phyloP scores from a whole-genome alignment of 53 echinoderm and acorn worm genomes.

The Zoroaster sp. region DNA sequence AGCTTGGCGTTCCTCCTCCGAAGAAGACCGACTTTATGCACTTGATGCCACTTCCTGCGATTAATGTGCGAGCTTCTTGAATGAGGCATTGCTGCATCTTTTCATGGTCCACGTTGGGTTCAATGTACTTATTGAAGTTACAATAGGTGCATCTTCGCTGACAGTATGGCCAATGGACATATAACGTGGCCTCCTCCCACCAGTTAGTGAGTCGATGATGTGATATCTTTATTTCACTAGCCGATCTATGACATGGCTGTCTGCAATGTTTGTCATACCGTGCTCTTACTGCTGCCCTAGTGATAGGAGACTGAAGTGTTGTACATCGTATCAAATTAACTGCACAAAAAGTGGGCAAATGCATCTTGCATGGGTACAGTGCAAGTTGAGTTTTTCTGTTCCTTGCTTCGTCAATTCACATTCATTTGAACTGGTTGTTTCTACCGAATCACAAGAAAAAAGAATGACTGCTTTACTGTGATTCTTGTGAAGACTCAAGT shows the following conservation, averaged over 20 bases:
- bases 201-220: background rate
- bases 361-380: background rate
- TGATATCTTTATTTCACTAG: background rate
- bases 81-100: constrained; percentile 75
- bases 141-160: constrained; percentile 92
- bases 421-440: too few species aligned
- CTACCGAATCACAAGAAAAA: too few species aligned
- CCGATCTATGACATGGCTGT: background rate
- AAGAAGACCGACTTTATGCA: constrained; percentile 85
- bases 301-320: background rate
- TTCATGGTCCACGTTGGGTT: constrained; percentile 62
- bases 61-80: constrained; percentile 65
- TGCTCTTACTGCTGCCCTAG: background rate
- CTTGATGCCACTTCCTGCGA: constrained; percentile 68
- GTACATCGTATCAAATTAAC: background rate
- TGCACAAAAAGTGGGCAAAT: background rate
- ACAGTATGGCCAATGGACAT: constrained; percentile 97
- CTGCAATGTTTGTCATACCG: background rate
- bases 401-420: background rate
- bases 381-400: background rate
- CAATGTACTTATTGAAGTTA: constrained; percentile 95
- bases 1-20: constrained; percentile 93
- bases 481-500: too few species aligned
- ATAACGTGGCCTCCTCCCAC: constrained; percentile 76
- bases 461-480: too few species aligned